Evolutionary conservation across 2,797 vertebrate species (phyloP), one percentile per base, ranked within the genome.

Genomic region (Thamnophis elegans): DNA sequence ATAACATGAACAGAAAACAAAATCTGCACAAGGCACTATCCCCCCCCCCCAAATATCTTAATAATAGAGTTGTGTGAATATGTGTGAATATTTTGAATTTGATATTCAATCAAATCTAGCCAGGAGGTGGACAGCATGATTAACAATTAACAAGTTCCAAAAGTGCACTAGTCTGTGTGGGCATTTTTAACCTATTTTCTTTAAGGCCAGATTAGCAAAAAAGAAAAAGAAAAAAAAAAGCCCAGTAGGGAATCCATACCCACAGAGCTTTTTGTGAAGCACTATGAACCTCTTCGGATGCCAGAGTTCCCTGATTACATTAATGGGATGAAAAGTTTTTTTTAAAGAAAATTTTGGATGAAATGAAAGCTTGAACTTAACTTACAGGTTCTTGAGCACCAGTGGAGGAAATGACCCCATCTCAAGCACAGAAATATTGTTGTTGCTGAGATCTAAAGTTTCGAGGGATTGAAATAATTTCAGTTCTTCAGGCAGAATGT

Each of bases 401-500:
- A 99, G 95, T 0, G 95, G 91, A 20, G 99, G 99, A 97, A 99
- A 99, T 20, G 98, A 98, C 91, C 95, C 95, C 0, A 97, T 94
- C 97, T 98, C 98, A 82, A 99, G 94, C 51, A 99, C 98, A 36
- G 97, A 97, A 88, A 99, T 98, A 94, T 98, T 98, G 97, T 99
- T 99, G 96, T 97, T 98, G 97, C 99, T 99, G 94, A 99, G 97
- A 97, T 99, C 99, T 94, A 99, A 98, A 32, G 98, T 99, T 97
- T 99, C 98, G 94, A 99, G 97, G 60, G 97, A 96, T 18, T 97
- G 96, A 96, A 99, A 98, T 0, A 97, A 96, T 94, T 97, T 95
- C 95, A 99, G 97, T 94, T 98, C 98, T 95, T 99, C 98, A 85
- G 96, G 95, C 1, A 97, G 95, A 95, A 99, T 96, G 92, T 95